These are phyloP conservation scores for Osmoderma eremita DNA, from an alignment of 2,888 invertebrate species.

Conservation along the genomic window DNA sequence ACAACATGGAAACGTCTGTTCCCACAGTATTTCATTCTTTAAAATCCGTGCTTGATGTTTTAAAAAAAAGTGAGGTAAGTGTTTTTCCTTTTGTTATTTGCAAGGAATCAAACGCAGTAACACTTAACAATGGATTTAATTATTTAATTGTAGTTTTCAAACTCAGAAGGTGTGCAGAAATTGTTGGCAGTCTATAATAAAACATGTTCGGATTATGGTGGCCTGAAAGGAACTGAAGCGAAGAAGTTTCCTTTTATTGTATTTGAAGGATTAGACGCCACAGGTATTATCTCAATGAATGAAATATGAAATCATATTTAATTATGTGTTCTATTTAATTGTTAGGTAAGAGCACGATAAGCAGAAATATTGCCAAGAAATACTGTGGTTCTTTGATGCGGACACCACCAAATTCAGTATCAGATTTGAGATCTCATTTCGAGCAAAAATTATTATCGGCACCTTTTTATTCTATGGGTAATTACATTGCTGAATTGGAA, in stretches of 20 bases:
- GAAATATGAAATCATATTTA: conserved; percentile 9
- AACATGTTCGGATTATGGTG: conserved; percentile 42
- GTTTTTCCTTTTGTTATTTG: not conserved
- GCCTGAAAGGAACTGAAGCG: not conserved
- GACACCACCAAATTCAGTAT: conserved; percentile 62
- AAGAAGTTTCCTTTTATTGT: conserved; percentile 62
- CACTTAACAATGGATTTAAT: not conserved
- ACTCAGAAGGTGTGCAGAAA: conserved; percentile 48
- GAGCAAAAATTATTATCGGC: conserved; percentile 57
- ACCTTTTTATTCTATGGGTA: conserved; percentile 64
- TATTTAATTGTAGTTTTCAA: conserved; percentile 38
- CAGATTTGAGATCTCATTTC: conserved; percentile 58
- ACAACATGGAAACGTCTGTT: not conserved
- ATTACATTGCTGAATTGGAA: conserved; percentile 64
- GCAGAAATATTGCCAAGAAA: conserved; percentile 56
- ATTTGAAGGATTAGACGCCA: conserved; percentile 65
- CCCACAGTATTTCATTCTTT: conserved; percentile 50
- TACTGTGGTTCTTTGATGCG: conserved; percentile 55
- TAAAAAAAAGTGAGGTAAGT: conserved; percentile 50
- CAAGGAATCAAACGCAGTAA: conserved; percentile 3
- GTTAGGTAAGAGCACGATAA: conserved; percentile 63
- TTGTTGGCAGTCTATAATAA: conserved; percentile 55
- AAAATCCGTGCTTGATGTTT: conserved; percentile 48
- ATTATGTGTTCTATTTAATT: not conserved
- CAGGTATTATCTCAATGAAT: conserved; percentile 57